A percentile compares a stretch with the other conserved stretches of the same genome.
Evolutionary conservation across 2,797 vertebrate genomes (phyloP).

Genomic region (Australoheros facetus): DNA sequence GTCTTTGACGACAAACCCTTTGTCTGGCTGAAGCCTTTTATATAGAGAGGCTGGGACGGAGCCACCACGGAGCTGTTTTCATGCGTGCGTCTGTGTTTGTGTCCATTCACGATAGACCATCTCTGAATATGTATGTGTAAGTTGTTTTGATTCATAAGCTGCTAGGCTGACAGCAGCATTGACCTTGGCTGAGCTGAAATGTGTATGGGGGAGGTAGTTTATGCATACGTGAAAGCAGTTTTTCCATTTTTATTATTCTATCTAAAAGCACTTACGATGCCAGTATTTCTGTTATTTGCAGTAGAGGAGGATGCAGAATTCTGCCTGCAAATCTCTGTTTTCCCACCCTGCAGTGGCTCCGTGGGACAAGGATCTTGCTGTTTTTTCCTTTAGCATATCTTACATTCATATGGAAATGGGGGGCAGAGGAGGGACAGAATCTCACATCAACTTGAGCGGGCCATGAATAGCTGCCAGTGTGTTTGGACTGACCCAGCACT

Average conservation of each 20-base stretch:
- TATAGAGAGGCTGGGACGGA: slow-evolving; percentile 31
- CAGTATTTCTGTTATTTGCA: slow-evolving; percentile 45
- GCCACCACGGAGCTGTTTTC: slow-evolving; percentile 21
- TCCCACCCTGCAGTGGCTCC: slow-evolving; percentile 89
- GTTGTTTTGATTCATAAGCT: slow-evolving; percentile 58
- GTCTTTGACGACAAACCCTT: slow-evolving; percentile 59
- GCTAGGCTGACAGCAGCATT: slow-evolving; percentile 40
- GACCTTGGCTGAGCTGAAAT: slow-evolving; percentile 54
- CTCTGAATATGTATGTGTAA: slow-evolving; percentile 41
- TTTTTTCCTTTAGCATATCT: slow-evolving; percentile 87
- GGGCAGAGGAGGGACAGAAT: slow-evolving; percentile 93
- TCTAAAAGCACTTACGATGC: slow-evolving; percentile 37
- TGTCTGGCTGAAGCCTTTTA: slow-evolving; percentile 51
- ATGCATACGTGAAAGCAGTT: slow-evolving; percentile 26
- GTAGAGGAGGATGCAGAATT: slow-evolving; percentile 43
- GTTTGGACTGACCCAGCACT: slow-evolving; percentile 92
- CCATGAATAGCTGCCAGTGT: slow-evolving; percentile 97
- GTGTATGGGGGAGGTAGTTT: slow-evolving; percentile 38
- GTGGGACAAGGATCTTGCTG: slow-evolving; percentile 85
- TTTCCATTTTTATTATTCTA: slow-evolving; percentile 19
- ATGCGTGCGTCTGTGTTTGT: slow-evolving; percentile 26
- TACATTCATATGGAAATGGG: slow-evolving; percentile 99
- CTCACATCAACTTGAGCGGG: slow-evolving; percentile 99
- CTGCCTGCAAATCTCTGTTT: slow-evolving; percentile 77
- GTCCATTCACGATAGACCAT: slow-evolving; percentile 40